These are phyloP conservation scores for Channa maculata DNA, from an alignment of 2,113 vertebrate genomes.

Conservation along the genomic window DNA sequence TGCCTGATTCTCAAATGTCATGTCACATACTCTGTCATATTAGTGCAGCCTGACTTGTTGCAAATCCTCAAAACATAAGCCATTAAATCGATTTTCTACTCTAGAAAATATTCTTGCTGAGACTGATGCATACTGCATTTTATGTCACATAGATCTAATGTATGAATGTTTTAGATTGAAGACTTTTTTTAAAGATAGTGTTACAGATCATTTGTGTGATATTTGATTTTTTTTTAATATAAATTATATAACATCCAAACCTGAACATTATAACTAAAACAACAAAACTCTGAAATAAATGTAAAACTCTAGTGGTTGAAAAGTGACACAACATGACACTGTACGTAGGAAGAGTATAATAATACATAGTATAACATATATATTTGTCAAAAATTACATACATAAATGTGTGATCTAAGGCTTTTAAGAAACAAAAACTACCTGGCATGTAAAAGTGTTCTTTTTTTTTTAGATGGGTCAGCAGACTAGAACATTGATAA, in stretches of 20 bases:
- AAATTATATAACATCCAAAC: not conserved
- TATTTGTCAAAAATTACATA: no score
- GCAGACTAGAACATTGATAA: not conserved
- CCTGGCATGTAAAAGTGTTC: no score
- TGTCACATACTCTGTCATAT: conserved; percentile 20
- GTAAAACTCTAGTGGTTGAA: not conserved
- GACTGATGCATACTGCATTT: not conserved
- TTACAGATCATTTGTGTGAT: not conserved
- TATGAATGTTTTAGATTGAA: not conserved
- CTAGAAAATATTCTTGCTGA: conserved; percentile 8
- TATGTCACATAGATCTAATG: not conserved
- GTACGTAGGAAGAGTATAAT: not conserved
- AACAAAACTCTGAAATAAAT: not conserved
- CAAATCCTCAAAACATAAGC: conserved; percentile 34
- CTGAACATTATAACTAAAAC: not conserved
- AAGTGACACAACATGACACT: not conserved
- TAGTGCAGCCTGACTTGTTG: conserved; percentile 49
- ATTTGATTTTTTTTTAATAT: not conserved
- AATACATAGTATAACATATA: no score
- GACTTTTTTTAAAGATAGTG: not conserved
- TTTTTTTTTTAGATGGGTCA: not conserved
- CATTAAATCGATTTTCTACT: conserved; percentile 53
- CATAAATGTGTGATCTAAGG: no score
- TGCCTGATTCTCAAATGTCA: conserved; percentile 22
- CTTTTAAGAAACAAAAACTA: no score